Conservation (phyloP, 2,888 invertebrate species). For the Nomada lathburiana region DNA sequence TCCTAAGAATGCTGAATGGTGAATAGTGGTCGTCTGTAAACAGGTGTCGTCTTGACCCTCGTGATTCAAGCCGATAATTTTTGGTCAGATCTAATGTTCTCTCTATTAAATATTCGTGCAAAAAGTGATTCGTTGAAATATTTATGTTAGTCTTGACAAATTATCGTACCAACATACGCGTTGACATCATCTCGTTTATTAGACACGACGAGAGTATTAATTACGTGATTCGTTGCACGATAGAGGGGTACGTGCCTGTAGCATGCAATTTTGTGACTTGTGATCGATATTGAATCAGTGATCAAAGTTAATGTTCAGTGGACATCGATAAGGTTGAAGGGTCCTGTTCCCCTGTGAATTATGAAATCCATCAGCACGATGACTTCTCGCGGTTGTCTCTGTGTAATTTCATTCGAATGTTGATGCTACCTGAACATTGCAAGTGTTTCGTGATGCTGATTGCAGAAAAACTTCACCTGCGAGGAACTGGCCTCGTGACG, state of each 20-base stretch:
- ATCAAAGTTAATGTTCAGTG: background rate
- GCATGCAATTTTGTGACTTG: background rate
- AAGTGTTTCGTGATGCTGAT: background rate
- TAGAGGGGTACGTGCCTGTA: too few species aligned
- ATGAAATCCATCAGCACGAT: background rate
- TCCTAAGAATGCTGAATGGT: constrained; percentile 43
- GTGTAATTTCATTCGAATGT: constrained; percentile 7
- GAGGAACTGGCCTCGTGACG: background rate
- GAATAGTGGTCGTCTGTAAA: background rate
- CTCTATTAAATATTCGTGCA: too few species aligned
- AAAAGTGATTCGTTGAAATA: too few species aligned
- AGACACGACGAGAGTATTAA: too few species aligned
- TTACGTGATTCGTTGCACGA: too few species aligned
- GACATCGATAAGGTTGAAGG: background rate
- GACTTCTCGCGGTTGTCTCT: background rate
- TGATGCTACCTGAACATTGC: background rate
- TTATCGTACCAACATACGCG: too few species aligned
- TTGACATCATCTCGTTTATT: too few species aligned
- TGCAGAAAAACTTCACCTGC: background rate
- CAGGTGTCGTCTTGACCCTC: background rate
- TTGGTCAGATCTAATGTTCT: background rate
- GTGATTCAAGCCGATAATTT: background rate
- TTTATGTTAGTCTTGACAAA: too few species aligned
- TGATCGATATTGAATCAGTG: background rate
- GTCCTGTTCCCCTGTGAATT: background rate